phyloP scores from a whole-genome alignment of 2,797 vertebrate genomes.

The Setipinna tenuifilis region DNA sequence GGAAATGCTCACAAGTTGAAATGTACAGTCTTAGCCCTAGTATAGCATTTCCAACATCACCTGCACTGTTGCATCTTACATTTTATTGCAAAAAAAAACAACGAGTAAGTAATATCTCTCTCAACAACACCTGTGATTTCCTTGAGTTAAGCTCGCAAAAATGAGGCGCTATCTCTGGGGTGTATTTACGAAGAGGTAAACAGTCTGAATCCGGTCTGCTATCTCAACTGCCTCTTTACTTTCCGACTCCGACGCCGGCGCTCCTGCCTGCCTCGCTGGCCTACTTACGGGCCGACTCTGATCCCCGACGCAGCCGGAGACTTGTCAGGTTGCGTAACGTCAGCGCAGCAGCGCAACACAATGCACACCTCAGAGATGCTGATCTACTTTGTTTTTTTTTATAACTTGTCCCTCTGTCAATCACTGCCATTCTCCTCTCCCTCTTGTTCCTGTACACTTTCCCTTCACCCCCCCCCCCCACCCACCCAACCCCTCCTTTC shows the following conservation, averaged over 20 bases:
- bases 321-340: conserved; percentile 1
- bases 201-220: not conserved
- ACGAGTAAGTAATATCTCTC: not conserved
- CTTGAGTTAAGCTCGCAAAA: not conserved
- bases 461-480: no score
- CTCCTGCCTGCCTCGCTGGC: not conserved
- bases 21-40: not conserved
- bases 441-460: no score
- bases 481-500: no score
- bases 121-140: not conserved
- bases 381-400: no score
- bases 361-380: no score
- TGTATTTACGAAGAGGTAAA: not conserved
- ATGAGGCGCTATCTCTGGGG: conserved; percentile 1
- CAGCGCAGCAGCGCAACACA: not conserved
- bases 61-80: not conserved
- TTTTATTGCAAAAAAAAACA: not conserved
- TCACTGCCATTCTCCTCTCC: no score
- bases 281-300: not conserved
- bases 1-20: no score
- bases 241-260: not conserved
- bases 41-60: not conserved
- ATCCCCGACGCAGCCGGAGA: not conserved
- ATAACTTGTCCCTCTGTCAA: no score
- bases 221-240: not conserved